Percentiles rank a stretch among this genome's conserved stretches.
phyloP scores from a whole-genome alignment of 2,797 vertebrate genomes.

The Anableps anableps region DNA sequence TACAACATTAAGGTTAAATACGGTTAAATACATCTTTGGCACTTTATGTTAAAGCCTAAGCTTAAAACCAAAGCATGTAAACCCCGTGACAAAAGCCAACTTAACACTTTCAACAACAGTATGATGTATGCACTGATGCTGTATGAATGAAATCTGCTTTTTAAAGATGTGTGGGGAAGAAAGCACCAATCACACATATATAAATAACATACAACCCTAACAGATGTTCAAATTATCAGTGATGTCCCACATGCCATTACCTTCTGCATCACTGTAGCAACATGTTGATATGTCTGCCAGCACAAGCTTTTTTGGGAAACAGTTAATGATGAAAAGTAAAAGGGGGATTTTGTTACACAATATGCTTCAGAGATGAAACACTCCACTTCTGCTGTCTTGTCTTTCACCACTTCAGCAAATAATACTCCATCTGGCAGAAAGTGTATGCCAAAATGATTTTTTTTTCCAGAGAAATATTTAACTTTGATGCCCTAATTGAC shows the following conservation, averaged over 20 bases:
- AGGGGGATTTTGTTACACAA: not conserved
- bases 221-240: not conserved
- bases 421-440: not conserved
- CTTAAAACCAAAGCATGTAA: no score
- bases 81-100: not conserved
- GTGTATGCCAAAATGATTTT: not conserved
- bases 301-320: constrained; percentile 6
- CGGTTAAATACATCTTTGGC: no score
- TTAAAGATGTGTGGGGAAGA: not conserved
- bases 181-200: not conserved
- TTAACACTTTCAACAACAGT: not conserved
- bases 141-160: not conserved
- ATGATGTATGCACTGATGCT: no score
- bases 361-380: constrained; percentile 4
- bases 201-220: no score
- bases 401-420: constrained; percentile 4
- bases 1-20: no score
- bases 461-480: not conserved
- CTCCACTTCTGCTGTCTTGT: not conserved
- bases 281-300: constrained; percentile 1
- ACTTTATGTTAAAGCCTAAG: no score
- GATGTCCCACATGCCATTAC: constrained; percentile 6
- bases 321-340: constrained; percentile 1
- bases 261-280: not conserved
- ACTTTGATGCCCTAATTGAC: not conserved